Base-by-base conservation (phyloP, 2,888 invertebrate species). In the Dendrolimus pini region DNA sequence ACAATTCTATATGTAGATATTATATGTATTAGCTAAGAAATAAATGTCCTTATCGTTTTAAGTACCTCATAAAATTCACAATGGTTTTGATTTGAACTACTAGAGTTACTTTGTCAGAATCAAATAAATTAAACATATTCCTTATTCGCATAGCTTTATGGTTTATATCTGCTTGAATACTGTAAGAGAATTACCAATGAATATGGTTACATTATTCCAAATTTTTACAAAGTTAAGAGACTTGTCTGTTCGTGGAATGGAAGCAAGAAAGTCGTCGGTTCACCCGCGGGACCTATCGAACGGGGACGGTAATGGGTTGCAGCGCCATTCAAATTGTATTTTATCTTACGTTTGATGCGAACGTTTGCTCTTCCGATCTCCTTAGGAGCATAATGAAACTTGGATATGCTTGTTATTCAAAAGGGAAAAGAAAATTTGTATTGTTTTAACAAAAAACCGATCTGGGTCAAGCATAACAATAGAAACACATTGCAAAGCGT, bases 251-350 rank as follows among this genome's bases (percentile, higher is more conserved):
- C 30, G 47, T 9, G 47, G 12, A 47, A 47, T 12, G 47, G 47
- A 2, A 9, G 12, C 47, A 47, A 12, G 12, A 47, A 47, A 47
- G 47, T 10, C 47, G 12, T 47, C 47, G 62, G 65, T 55, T 57
- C 57, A 56, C 76, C 68, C 76, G 10, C 54, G 76, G 75, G 77
- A 70, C 64, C 69, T 65, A 75, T 76, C 65, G 65, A 64, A 63
- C 67, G 66, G 65, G 68, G 70, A 71, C 67, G 67, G 71, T 64
- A 64, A 68, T 62, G 65, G 65, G 59, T 60, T 58, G 69, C 67
- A 61, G 65, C 67, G 72, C 69, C 71, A 73, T 77, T 76, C 71
- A 77, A 75, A 72, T 77, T 76, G 75, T 72, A 76, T 76, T 76
- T 70, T 72, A 74, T 74, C 69, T 69, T 58, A 59, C 62, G 61